These are phyloP conservation scores for Rhegmatorhina hoffmannsi DNA, from an alignment of 2,113 vertebrate species.

Conservation along the genomic window DNA sequence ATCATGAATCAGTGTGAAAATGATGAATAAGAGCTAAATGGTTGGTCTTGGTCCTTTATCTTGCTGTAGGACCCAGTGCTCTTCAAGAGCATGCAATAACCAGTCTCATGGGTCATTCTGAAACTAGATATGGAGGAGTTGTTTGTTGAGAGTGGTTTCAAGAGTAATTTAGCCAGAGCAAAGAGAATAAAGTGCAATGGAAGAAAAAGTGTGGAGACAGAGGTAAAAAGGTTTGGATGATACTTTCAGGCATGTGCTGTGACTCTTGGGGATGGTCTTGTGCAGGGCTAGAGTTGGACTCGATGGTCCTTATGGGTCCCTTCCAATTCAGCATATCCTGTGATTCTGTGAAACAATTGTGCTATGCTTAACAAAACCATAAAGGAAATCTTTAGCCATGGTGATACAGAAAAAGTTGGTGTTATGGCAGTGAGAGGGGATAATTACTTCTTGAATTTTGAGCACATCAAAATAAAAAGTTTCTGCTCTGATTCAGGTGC, in stretches of 20 bases:
- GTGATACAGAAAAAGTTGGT: background rate
- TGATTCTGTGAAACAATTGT: background rate
- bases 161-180: background rate
- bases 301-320: background rate
- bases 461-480: background rate
- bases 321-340: background rate
- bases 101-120: background rate
- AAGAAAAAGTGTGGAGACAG: background rate
- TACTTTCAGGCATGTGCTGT: background rate
- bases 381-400: background rate
- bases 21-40: background rate
- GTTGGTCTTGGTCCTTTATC: background rate
- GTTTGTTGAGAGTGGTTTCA: background rate
- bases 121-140: background rate
- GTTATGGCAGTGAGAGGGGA: background rate
- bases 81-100: background rate
- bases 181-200: background rate
- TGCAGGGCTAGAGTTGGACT: background rate
- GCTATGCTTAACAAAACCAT: background rate
- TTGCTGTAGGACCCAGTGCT: background rate
- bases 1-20: background rate
- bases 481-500: background rate
- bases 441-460: background rate
- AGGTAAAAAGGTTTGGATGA: background rate
- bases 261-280: background rate